Conservation (phyloP, 2,888 invertebrate genomes). For the Thereva nobilitata region DNA sequence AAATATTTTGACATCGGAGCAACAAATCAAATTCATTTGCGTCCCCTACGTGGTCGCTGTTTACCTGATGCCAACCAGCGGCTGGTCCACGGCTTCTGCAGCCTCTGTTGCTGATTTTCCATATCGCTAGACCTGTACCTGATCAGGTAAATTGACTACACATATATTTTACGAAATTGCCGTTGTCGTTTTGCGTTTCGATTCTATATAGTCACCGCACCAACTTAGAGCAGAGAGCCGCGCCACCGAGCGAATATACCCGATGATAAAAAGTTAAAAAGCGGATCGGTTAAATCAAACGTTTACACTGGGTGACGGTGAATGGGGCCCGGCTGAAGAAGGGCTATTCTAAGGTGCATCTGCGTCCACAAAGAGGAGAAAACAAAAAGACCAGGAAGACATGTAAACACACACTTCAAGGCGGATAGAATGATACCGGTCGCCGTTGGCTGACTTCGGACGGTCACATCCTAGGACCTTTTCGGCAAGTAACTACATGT, state of each 20-base stretch:
- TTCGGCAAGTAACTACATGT: constrained; percentile 34
- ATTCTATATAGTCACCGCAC: constrained; percentile 17
- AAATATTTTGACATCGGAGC: constrained; percentile 42
- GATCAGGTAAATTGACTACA: constrained; percentile 35
- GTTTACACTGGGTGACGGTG: constrained; percentile 23
- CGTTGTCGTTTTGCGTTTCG: constrained; percentile 23
- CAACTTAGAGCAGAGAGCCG: constrained; percentile 14
- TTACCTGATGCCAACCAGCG: constrained; percentile 16
- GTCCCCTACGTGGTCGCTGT: constrained; percentile 26
- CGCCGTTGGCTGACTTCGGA: constrained; percentile 11
- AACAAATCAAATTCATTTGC: constrained; percentile 42
- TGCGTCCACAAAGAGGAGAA: constrained; percentile 3
- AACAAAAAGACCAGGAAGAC: constrained; percentile 10
- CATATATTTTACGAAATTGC: constrained; percentile 35
- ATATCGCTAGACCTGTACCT: constrained; percentile 31
- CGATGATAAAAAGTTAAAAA: constrained; percentile 34
- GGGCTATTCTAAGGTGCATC: constrained; percentile 26
- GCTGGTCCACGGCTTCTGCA: constrained; percentile 27
- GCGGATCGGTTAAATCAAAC: constrained; percentile 28
- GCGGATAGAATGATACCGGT: constrained; percentile 16
- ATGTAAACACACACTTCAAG: constrained; percentile 34
- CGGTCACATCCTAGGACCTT: constrained; percentile 28
- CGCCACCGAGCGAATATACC: constrained; percentile 29
- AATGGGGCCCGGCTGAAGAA: constrained; percentile 9
- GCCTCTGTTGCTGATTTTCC: constrained; percentile 29